A percentile compares a stretch with the other conserved stretches of the same genome.
phyloP scores from a whole-genome alignment of 2,888 invertebrate genomes.

The Mythimna pallens region DNA sequence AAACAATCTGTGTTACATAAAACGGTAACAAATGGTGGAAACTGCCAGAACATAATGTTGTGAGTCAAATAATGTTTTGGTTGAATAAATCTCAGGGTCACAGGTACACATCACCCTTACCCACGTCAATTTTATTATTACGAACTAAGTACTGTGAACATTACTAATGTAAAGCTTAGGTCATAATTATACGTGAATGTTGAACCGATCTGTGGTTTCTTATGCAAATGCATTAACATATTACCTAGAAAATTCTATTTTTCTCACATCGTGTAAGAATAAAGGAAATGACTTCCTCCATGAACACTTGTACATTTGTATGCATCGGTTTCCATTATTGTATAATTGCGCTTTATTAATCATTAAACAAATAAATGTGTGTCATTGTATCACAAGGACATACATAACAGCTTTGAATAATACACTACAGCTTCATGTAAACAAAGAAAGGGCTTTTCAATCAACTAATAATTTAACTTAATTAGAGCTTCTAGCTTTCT shows the following conservation, averaged over 20 bases:
- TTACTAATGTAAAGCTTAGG: conserved; percentile 57
- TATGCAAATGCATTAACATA: conserved; percentile 41
- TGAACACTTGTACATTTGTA: conserved; percentile 16
- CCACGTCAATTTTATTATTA: conserved; percentile 57
- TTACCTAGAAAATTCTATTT: conserved; percentile 27
- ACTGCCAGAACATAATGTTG: conserved; percentile 27
- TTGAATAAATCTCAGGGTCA: conserved; percentile 65
- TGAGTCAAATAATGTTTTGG: conserved; percentile 67
- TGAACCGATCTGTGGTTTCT: conserved; percentile 46
- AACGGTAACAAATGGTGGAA: conserved; percentile 47
- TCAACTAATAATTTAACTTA: not conserved
- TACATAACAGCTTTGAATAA: conserved; percentile 36
- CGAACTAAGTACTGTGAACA: conserved; percentile 37
- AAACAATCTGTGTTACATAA: conserved; percentile 30
- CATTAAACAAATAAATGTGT: conserved; percentile 24
- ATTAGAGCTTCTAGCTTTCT: not conserved
- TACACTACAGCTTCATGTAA: conserved; percentile 11
- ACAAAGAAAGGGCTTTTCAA: conserved; percentile 12
- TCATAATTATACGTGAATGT: conserved; percentile 51
- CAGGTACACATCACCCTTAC: conserved; percentile 49
- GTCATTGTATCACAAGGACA: conserved; percentile 8
- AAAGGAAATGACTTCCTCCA: conserved; percentile 42
- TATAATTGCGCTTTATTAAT: conserved; percentile 41
- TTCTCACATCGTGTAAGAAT: conserved; percentile 25
- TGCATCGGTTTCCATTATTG: conserved; percentile 20